Percentiles rank a stretch among this genome's conserved stretches.
phyloP scores from a whole-genome alignment of 2,113 vertebrate species.

The Triplophysa dalaica region DNA sequence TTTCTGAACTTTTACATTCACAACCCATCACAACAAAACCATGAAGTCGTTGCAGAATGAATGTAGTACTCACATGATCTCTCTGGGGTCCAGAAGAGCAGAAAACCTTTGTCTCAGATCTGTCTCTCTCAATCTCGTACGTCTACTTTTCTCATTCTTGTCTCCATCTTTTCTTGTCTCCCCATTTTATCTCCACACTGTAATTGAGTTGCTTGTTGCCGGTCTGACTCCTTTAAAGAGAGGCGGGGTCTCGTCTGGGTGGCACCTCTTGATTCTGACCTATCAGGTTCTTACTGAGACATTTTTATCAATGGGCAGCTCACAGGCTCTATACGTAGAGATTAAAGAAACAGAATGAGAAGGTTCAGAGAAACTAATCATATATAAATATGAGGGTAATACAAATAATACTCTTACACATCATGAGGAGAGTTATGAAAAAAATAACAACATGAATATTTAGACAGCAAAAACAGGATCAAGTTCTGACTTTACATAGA shows the following conservation, averaged over 20 bases:
- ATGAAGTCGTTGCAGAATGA: not conserved
- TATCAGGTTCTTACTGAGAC: not conserved
- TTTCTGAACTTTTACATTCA: too few species aligned
- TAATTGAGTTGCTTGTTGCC: conserved; percentile 35
- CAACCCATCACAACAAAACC: not conserved
- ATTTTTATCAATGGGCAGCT: conserved; percentile 46
- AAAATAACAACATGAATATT: too few species aligned
- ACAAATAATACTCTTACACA: too few species aligned
- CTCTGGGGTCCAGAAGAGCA: not conserved
- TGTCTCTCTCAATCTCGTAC: not conserved
- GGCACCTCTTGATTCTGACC: conserved; percentile 2
- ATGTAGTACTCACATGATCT: conserved; percentile 17
- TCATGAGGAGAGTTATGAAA: too few species aligned
- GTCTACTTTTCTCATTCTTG: not conserved
- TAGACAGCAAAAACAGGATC: too few species aligned
- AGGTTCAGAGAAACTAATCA: not conserved
- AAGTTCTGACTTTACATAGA: too few species aligned
- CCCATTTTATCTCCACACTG: not conserved
- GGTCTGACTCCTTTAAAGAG: conserved; percentile 33
- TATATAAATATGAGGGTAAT: not conserved
- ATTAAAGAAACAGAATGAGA: conserved; percentile 9
- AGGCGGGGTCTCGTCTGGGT: conserved; percentile 18
- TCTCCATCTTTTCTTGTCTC: not conserved
- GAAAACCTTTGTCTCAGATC: too few species aligned
- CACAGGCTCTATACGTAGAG: conserved; percentile 42